Percentiles rank a stretch among this genome's conserved stretches.
These are phyloP conservation scores for Camponotus pennsylvanicus DNA, from an alignment of 1,140 invertebrate species.

Conservation along the genomic window DNA sequence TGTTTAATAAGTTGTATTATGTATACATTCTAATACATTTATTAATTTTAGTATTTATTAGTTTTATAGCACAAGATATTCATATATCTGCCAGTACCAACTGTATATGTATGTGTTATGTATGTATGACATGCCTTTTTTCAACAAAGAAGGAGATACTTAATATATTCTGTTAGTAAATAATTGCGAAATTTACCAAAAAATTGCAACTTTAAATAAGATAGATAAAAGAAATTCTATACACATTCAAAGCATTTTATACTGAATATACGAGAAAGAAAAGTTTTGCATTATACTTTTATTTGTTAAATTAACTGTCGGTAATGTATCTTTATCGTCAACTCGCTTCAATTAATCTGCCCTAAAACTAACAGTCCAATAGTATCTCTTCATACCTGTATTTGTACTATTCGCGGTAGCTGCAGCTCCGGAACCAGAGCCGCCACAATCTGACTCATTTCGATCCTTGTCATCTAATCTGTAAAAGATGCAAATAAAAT, in stretches of 20 bases:
- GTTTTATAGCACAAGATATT: constrained; percentile 29
- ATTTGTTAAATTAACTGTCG: constrained; percentile 50
- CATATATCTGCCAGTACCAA: constrained; percentile 40
- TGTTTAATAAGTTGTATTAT: neutral
- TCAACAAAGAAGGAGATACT: constrained; percentile 47
- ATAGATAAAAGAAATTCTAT: constrained; percentile 27
- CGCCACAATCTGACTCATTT: constrained; percentile 83
- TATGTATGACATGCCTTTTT: constrained; percentile 21
- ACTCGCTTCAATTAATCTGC: constrained; percentile 65
- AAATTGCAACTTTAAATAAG: constrained; percentile 32
- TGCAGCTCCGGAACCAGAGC: constrained; percentile 71
- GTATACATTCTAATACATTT: neutral
- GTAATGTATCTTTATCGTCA: constrained; percentile 76
- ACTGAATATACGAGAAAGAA: constrained; percentile 39
- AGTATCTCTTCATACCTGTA: constrained; percentile 80
- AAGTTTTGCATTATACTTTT: constrained; percentile 52
- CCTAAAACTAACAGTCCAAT: constrained; percentile 15
- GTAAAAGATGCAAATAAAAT: constrained; percentile 19
- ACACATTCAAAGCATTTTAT: constrained; percentile 39
- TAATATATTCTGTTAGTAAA: constrained; percentile 66
- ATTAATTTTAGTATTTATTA: neutral
- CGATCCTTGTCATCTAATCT: constrained; percentile 85
- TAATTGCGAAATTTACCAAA: constrained; percentile 43
- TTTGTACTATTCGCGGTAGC: constrained; percentile 80
- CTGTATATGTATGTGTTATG: constrained; percentile 36